Percentiles rank a stretch among this genome's conserved stretches.
phyloP scores from a whole-genome alignment of 2,888 invertebrate genomes.

The Tridacna crocea region DNA sequence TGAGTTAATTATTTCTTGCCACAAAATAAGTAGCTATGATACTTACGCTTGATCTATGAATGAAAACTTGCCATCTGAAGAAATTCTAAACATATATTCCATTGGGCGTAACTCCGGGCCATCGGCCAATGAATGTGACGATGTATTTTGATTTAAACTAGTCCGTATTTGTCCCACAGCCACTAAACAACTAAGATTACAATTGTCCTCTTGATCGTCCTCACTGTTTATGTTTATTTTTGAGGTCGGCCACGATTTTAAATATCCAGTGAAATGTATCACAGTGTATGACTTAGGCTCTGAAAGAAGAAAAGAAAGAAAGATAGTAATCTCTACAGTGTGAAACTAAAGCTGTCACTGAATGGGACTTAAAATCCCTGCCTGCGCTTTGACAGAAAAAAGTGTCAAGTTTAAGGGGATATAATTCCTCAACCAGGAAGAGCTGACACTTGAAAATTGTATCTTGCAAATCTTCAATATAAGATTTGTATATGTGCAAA shows the following conservation, averaged over 20 bases:
- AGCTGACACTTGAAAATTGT: too few species aligned
- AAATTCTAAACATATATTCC: constrained; percentile 92
- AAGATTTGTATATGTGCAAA: too few species aligned
- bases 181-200: constrained; percentile 92
- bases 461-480: too few species aligned
- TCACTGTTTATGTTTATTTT: constrained; percentile 90
- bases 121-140: constrained; percentile 58
- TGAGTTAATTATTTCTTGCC: too few species aligned
- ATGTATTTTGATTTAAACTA: constrained; percentile 85
- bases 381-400: too few species aligned
- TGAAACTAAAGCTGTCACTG: too few species aligned
- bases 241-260: constrained; percentile 95
- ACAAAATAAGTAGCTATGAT: not conserved
- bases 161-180: constrained; percentile 91
- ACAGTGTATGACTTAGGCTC: constrained; percentile 93
- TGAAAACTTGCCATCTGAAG: constrained; percentile 95
- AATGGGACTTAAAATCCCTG: too few species aligned
- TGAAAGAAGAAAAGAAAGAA: constrained; percentile 74
- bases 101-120: constrained; percentile 74
- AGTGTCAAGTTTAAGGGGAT: too few species aligned
- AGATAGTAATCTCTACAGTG: too few species aligned
- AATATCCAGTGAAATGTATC: constrained; percentile 96
- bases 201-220: constrained; percentile 88
- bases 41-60: constrained; percentile 95
- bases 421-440: too few species aligned